phyloP scores from a whole-genome alignment of 2,797 vertebrate genomes.

The Helostoma temminkii region DNA sequence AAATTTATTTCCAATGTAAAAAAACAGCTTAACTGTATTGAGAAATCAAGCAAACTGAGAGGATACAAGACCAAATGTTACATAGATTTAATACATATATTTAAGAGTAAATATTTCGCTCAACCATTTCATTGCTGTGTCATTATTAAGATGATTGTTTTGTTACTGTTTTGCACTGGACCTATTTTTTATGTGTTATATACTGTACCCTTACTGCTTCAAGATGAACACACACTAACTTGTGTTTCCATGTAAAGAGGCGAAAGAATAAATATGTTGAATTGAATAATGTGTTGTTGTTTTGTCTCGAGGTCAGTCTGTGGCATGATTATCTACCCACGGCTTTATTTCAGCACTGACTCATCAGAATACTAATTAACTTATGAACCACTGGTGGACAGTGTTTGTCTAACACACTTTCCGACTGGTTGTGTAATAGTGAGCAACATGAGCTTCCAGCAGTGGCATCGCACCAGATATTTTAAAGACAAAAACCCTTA shows the following conservation, averaged over 20 bases:
- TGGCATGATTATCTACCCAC: not conserved
- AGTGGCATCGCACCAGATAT: too few relatives aligned
- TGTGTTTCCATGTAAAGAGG: constrained; percentile 62
- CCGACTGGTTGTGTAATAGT: too few relatives aligned
- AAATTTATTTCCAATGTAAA: not conserved
- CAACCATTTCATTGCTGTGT: constrained; percentile 5
- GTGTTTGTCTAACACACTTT: not conserved
- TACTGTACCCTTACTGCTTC: constrained; percentile 62
- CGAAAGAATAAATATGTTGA: constrained; percentile 66
- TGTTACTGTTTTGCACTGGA: constrained; percentile 73
- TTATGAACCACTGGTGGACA: not conserved
- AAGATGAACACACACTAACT: constrained; percentile 45
- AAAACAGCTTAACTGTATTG: constrained; percentile 14
- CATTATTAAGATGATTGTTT: constrained; percentile 24
- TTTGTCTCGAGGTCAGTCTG: not conserved
- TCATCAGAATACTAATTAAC: not conserved
- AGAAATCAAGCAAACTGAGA: constrained; percentile 14
- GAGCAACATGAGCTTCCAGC: too few relatives aligned
- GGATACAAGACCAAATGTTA: constrained; percentile 47
- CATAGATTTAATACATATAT: constrained; percentile 41
- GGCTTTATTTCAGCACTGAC: constrained; percentile 4
- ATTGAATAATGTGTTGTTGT: not conserved
- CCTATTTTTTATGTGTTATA: constrained; percentile 50
- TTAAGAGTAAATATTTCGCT: constrained; percentile 32
- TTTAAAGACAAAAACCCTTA: too few relatives aligned